A percentile compares a stretch with the other conserved stretches of the same genome.
Conservation (phyloP, 1,140 invertebrate genomes). For the Drosophila virilis region DNA sequence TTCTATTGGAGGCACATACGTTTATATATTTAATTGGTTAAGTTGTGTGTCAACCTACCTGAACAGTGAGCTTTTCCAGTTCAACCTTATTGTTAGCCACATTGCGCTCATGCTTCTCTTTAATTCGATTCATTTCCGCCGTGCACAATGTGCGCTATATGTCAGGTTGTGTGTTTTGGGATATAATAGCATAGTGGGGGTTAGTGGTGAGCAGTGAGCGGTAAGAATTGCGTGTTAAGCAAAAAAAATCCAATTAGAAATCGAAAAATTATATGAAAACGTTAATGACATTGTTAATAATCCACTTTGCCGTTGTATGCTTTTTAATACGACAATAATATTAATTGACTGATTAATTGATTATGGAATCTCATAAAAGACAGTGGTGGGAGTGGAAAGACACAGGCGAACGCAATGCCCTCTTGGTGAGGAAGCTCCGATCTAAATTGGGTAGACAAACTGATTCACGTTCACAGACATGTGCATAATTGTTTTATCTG, state of each 20-base stretch:
- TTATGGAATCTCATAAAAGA: too few species aligned
- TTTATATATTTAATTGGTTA: too few species aligned
- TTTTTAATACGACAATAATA: too few species aligned
- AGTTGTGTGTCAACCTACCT: constrained; percentile 50
- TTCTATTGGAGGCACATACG: too few species aligned
- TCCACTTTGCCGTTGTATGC: too few species aligned
- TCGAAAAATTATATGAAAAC: constrained; percentile 13
- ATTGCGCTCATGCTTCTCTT: constrained; percentile 83
- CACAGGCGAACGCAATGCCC: too few species aligned
- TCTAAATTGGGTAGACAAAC: too few species aligned
- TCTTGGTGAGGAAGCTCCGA: too few species aligned
- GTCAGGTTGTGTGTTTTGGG: constrained; percentile 29
- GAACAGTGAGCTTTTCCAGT: constrained; percentile 50
- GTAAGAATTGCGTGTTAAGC: constrained; percentile 5
- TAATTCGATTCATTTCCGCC: constrained; percentile 84
- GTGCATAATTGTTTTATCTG: too few species aligned
- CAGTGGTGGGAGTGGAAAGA: too few species aligned
- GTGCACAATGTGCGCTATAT: constrained; percentile 84
- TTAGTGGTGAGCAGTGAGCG: constrained; percentile 11
- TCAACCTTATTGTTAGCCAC: constrained; percentile 43
- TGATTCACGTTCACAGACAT: too few species aligned
- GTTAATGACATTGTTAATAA: not conserved
- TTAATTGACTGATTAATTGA: too few species aligned
- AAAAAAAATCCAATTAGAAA: constrained; percentile 35
- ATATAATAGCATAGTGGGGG: constrained; percentile 7